phyloP scores from a whole-genome alignment of 2,113 vertebrate species.

The Eublepharis macularius region DNA sequence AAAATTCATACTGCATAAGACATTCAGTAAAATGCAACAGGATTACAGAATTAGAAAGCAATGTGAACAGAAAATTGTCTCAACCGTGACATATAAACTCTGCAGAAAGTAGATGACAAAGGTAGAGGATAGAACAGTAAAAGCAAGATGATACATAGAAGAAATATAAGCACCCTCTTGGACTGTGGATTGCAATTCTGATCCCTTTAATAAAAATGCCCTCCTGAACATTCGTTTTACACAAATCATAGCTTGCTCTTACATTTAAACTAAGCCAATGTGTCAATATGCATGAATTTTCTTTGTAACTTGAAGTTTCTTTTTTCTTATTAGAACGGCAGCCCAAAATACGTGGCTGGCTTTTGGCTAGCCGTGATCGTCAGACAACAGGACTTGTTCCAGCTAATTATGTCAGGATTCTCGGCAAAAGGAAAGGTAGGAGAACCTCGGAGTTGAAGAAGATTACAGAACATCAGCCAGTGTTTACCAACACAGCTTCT shows the following conservation, averaged over 20 bases:
- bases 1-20: too few species aligned
- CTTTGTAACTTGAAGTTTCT: neutral
- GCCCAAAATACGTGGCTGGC: conserved; percentile 93
- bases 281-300: neutral
- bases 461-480: conserved; percentile 69
- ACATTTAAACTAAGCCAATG: neutral
- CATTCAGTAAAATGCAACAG: too few species aligned
- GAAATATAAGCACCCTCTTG: too few species aligned
- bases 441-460: conserved; percentile 78
- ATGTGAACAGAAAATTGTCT: too few species aligned
- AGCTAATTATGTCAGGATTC: conserved; percentile 93
- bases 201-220: neutral
- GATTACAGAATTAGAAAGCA: too few species aligned
- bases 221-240: neutral
- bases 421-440: conserved; percentile 91
- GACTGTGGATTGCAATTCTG: neutral
- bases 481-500: conserved; percentile 50
- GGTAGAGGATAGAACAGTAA: too few species aligned
- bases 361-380: conserved; percentile 90
- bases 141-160: too few species aligned
- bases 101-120: too few species aligned
- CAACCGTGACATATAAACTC: too few species aligned
- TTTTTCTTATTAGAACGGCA: conserved; percentile 85
- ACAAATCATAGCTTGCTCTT: neutral
- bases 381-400: conserved; percentile 91